Conservation (phyloP, 2,113 vertebrate species). For the Chelonoidis abingdonii region DNA sequence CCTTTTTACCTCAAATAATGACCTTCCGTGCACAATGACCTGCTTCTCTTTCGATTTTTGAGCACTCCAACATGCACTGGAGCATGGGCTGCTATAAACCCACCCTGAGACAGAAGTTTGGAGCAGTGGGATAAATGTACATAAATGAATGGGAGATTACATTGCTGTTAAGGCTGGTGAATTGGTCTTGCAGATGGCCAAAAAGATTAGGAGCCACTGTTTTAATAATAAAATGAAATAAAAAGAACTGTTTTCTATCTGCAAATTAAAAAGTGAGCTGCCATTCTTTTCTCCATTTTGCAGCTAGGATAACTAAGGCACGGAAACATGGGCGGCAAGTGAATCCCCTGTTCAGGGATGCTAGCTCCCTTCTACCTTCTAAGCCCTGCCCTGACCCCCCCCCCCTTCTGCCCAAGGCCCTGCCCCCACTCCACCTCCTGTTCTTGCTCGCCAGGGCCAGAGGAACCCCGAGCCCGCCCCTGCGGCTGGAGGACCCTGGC, state of each 20-base stretch:
- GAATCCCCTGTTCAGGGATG: too few relatives aligned
- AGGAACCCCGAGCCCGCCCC: too few relatives aligned
- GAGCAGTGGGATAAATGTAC: neutral
- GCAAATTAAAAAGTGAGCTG: too few relatives aligned
- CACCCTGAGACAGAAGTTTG: accelerated
- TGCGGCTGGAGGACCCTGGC: too few relatives aligned
- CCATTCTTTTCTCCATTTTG: neutral
- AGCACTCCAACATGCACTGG: neutral
- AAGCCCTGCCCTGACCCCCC: too few relatives aligned
- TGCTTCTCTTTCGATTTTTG: neutral
- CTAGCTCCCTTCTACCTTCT: too few relatives aligned
- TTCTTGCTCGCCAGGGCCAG: too few relatives aligned
- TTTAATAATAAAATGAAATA: too few relatives aligned
- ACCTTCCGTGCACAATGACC: neutral
- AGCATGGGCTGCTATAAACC: neutral
- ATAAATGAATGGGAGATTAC: neutral
- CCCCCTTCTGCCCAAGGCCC: too few relatives aligned
- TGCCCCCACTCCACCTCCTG: too few relatives aligned
- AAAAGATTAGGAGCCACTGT: too few relatives aligned
- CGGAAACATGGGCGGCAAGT: neutral
- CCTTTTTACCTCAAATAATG: neutral
- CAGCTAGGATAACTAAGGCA: neutral
- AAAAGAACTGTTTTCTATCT: too few relatives aligned
- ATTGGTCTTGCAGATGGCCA: neutral
- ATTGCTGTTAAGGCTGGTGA: neutral